phyloP scores from a whole-genome alignment of 2,797 vertebrate species.

The Esox lucius region DNA sequence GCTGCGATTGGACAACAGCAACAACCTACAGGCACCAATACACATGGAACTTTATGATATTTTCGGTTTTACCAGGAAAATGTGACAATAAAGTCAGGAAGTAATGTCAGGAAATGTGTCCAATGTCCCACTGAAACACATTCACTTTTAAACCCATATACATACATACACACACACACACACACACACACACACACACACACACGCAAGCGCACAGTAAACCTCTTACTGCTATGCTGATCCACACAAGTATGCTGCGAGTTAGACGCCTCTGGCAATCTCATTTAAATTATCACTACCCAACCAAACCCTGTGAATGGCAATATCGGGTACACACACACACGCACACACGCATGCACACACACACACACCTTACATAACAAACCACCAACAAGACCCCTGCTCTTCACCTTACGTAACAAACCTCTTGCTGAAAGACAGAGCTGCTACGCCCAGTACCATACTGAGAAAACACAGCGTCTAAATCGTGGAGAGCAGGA shows the following conservation, averaged over 20 bases:
- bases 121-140: too few species aligned
- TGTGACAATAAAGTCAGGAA: too few species aligned
- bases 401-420: conserved; percentile 49
- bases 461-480: not conserved
- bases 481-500: not conserved
- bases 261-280: conserved; percentile 45
- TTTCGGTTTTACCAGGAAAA: too few species aligned
- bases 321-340: conserved; percentile 26
- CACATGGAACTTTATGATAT: too few species aligned
- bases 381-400: conserved; percentile 41
- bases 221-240: too few species aligned
- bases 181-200: too few species aligned
- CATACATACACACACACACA: not conserved
- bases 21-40: too few species aligned
- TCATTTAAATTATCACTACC: conserved; percentile 46
- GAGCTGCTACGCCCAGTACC: not conserved
- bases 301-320: conserved; percentile 54
- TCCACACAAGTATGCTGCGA: conserved; percentile 26
- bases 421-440: conserved; percentile 24
- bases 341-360: conserved; percentile 34
- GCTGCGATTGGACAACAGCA: too few species aligned
- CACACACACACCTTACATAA: conserved; percentile 54
- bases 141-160: too few species aligned
- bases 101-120: too few species aligned
- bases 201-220: too few species aligned